A percentile compares a stretch with the other conserved stretches of the same genome.
Conservation (phyloP, 1,140 invertebrate genomes). For the Seison nebaliae region DNA sequence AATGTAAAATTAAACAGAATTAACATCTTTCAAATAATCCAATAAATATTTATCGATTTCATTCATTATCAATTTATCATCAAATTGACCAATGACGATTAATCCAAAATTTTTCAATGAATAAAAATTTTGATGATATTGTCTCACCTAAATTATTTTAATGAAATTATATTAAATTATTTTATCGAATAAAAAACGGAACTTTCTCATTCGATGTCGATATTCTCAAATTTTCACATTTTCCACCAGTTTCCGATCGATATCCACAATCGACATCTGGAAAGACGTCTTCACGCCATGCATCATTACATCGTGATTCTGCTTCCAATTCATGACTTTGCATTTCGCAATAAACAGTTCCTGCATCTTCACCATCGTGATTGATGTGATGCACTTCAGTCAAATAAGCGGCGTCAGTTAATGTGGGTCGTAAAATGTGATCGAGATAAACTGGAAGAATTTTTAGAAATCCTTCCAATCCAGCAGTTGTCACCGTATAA, state of each 20-base stretch:
- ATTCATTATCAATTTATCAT: too few relatives aligned
- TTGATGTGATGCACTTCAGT: slow-evolving; percentile 76
- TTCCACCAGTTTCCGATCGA: slow-evolving; percentile 52
- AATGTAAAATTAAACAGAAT: too few relatives aligned
- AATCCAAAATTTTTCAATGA: too few relatives aligned
- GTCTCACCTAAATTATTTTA: too few relatives aligned
- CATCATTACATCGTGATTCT: slow-evolving; percentile 36
- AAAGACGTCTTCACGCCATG: slow-evolving; percentile 41
- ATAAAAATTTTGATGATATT: too few relatives aligned
- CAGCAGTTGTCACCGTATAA: slow-evolving; percentile 60
- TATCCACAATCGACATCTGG: slow-evolving; percentile 47
- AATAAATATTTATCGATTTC: too few relatives aligned
- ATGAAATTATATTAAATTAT: too few relatives aligned
- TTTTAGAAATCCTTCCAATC: slow-evolving; percentile 55
- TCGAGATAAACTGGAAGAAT: slow-evolving; percentile 63
- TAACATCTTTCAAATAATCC: too few relatives aligned
- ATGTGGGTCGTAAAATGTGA: slow-evolving; percentile 54
- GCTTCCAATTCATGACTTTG: slow-evolving; percentile 52
- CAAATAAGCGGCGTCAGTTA: slow-evolving; percentile 47
- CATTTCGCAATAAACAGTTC: slow-evolving; percentile 78
- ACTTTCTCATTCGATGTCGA: slow-evolving; percentile 54
- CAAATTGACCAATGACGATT: too few relatives aligned
- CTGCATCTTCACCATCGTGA: slow-evolving; percentile 49
- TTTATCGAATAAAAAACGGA: slow-evolving; percentile 13
- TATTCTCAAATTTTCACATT: slow-evolving; percentile 50